Conservation (phyloP, 2,888 invertebrate species). For the Ochropleura leucogaster region DNA sequence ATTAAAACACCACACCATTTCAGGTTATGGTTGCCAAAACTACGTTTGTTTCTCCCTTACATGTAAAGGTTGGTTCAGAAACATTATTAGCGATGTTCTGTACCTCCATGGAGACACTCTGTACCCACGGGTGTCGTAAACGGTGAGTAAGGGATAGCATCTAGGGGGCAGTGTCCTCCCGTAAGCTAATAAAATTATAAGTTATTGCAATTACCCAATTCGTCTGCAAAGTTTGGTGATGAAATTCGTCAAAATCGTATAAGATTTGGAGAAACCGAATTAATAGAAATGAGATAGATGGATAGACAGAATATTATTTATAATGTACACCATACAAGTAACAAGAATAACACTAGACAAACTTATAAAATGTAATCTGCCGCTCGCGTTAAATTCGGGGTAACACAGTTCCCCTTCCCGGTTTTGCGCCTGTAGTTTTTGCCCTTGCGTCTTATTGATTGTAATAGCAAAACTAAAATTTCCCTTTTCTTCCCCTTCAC, state of each 20-base stretch:
- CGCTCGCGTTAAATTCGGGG: too few relatives aligned
- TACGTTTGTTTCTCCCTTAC: slow-evolving; percentile 42
- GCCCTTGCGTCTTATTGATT: too few relatives aligned
- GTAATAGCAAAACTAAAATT: too few relatives aligned
- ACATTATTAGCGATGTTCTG: slow-evolving; percentile 13
- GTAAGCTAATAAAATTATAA: slow-evolving; percentile 32
- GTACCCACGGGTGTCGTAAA: slow-evolving; percentile 46
- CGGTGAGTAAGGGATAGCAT: slow-evolving; percentile 19
- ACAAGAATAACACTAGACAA: too few relatives aligned
- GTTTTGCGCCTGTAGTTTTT: too few relatives aligned
- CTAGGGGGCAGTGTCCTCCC: background rate
- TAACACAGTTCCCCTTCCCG: too few relatives aligned
- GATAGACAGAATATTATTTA: too few relatives aligned
- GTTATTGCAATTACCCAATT: slow-evolving; percentile 8
- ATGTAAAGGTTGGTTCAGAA: slow-evolving; percentile 36
- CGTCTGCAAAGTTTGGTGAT: background rate
- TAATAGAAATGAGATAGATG: background rate
- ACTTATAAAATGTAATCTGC: too few relatives aligned
- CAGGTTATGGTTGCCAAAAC: slow-evolving; percentile 61
- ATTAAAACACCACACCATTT: slow-evolving; percentile 69
- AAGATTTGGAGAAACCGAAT: background rate
- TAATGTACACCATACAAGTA: too few relatives aligned
- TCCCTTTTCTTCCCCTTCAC: too few relatives aligned
- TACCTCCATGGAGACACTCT: slow-evolving; percentile 24
- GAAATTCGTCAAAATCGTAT: too few relatives aligned